phyloP scores from a whole-genome alignment of 2,113 vertebrate species.

The Aythya baeri region DNA sequence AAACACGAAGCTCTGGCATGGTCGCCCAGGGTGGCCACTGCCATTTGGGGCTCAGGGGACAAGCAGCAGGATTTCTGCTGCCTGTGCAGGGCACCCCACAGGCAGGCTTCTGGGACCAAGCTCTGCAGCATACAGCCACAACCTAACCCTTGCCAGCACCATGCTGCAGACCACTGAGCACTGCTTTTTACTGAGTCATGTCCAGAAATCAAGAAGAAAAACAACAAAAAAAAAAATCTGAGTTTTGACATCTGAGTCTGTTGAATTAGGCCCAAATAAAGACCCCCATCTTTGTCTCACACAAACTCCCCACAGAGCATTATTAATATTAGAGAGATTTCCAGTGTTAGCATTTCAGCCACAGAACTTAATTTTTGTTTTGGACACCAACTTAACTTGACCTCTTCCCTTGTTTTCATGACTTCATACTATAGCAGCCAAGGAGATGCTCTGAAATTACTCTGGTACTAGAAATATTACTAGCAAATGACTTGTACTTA shows the following conservation, averaged over 20 bases:
- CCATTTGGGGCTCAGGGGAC: not conserved
- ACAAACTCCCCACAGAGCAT: not conserved
- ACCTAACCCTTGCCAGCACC: too few relatives aligned
- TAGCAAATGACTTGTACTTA: not conserved
- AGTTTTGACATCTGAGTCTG: not conserved
- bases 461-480: not conserved
- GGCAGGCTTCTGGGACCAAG: not conserved
- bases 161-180: too few relatives aligned
- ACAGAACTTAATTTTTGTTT: not conserved
- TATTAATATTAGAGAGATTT: not conserved
- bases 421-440: not conserved
- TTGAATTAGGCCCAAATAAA: not conserved
- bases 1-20: not conserved
- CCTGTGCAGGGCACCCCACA: accelerated
- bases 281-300: not conserved
- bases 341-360: not conserved
- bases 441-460: not conserved
- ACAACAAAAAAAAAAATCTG: not conserved
- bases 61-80: not conserved
- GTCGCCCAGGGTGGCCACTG: not conserved
- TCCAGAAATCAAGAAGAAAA: not conserved
- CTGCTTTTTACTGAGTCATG: too few relatives aligned
- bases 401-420: not conserved
- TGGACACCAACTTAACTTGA: not conserved
- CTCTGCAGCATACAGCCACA: too few relatives aligned